Evolutionary conservation across 35 echinoderm and acorn worm genomes (phyloP).

Genomic region (Patiria miniata): DNA sequence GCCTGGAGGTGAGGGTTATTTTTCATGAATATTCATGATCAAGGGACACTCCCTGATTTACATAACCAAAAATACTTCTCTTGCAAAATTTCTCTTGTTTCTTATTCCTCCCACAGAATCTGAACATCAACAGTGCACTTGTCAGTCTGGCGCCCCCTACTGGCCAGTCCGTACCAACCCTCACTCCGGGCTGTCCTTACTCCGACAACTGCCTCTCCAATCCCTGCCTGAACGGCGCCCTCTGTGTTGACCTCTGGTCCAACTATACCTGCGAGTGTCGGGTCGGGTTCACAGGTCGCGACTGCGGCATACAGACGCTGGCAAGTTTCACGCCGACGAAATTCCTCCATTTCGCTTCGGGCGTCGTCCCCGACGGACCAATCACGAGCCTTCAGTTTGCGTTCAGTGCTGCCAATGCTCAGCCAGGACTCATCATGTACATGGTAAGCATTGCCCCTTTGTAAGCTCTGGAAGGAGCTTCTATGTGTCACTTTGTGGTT

Average conservation of each 20-base stretch:
- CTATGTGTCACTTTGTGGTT: no score
- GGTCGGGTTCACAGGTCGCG: slow-evolving; percentile 62
- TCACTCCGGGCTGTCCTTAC: slow-evolving; percentile 64
- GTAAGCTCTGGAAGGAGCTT: no score
- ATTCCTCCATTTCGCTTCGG: slow-evolving; percentile 84
- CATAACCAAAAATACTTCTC: no score
- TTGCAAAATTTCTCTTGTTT: not conserved
- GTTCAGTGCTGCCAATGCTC: slow-evolving; percentile 60
- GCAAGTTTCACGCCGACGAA: slow-evolving; percentile 69
- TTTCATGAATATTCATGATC: no score
- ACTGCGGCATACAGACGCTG: slow-evolving; percentile 82
- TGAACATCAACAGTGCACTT: slow-evolving; percentile 68
- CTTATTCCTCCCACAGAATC: slow-evolving; percentile 54
- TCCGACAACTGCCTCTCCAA: slow-evolving; percentile 55
- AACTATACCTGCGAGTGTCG: slow-evolving; percentile 76
- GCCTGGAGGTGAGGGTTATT: slow-evolving; percentile 77
- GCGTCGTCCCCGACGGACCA: not conserved
- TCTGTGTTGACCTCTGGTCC: slow-evolving; percentile 78
- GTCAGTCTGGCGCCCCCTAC: slow-evolving; percentile 58
- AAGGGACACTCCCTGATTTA: no score
- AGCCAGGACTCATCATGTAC: slow-evolving; percentile 86
- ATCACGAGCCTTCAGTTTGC: slow-evolving; percentile 56
- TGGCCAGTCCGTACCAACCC: not conserved
- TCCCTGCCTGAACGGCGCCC: slow-evolving; percentile 72
- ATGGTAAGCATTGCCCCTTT: slow-evolving; percentile 59